Percentiles rank a stretch among this genome's conserved stretches.
Evolutionary conservation across 1,140 invertebrate species (phyloP).

Genomic region (Papilio polytes): DNA sequence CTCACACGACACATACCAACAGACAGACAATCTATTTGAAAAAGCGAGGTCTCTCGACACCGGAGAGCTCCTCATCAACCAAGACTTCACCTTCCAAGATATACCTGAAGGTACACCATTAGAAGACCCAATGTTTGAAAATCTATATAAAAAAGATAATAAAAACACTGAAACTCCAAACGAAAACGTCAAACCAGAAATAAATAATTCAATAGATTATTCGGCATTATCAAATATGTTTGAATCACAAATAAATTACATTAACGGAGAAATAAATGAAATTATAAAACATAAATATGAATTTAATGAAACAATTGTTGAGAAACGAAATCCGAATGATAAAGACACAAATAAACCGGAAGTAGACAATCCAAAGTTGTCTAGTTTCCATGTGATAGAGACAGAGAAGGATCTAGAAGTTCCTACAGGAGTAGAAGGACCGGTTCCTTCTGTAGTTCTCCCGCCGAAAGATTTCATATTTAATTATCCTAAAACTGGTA

Average conservation of each 20-base stretch:
- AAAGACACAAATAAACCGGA: not conserved
- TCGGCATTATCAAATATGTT: not conserved
- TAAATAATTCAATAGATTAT: not conserved
- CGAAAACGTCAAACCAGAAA: not conserved
- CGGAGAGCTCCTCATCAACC: conserved; percentile 63
- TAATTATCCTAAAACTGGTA: conserved; percentile 45
- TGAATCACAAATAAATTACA: not conserved
- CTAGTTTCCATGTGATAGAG: conserved; percentile 76
- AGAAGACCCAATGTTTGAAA: conserved; percentile 72
- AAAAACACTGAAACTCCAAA: not conserved
- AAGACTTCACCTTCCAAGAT: conserved; percentile 71
- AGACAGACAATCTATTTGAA: conserved; percentile 67
- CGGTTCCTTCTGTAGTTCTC: conserved; percentile 79
- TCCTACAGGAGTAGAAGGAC: conserved; percentile 85
- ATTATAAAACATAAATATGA: not conserved
- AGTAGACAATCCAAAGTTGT: conserved; percentile 58
- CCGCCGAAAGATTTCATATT: conserved; percentile 70
- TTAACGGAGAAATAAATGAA: not conserved
- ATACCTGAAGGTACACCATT: conserved; percentile 70
- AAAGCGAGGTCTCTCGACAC: conserved; percentile 63
- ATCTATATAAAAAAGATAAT: conserved; percentile 52
- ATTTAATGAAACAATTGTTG: not conserved
- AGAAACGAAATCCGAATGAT: not conserved
- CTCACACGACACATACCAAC: conserved; percentile 53
- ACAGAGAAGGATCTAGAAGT: conserved; percentile 85